phyloP scores from a whole-genome alignment of 2,888 invertebrate species.

The Lepidocyrtinus sp. region DNA sequence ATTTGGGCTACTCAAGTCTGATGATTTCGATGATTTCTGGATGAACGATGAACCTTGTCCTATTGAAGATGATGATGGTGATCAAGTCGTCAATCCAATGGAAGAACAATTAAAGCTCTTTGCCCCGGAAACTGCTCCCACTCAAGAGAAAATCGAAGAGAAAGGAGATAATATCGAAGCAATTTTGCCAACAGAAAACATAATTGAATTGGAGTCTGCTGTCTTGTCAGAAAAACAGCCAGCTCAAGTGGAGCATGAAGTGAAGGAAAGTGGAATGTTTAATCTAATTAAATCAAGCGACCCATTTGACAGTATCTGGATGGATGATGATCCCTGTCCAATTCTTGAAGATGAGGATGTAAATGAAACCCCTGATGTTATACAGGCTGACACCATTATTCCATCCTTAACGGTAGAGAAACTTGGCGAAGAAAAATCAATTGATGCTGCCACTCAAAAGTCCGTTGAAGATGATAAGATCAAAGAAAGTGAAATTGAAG shows the following conservation, averaged over 20 bases:
- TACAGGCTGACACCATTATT: background rate
- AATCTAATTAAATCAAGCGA: slow-evolving; percentile 45
- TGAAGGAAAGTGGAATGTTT: slow-evolving; percentile 21
- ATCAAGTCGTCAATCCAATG: slow-evolving; percentile 31
- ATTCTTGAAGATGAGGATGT: slow-evolving; percentile 54
- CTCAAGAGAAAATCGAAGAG: background rate
- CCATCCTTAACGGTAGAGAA: background rate
- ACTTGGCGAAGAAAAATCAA: too few relatives aligned
- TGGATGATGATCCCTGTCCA: slow-evolving; percentile 59
- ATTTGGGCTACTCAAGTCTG: slow-evolving; percentile 20
- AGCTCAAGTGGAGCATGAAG: slow-evolving; percentile 17
- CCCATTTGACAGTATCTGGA: slow-evolving; percentile 50
- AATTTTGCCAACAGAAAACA: too few relatives aligned
- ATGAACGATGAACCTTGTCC: slow-evolving; percentile 59
- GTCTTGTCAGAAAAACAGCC: background rate
- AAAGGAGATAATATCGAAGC: too few relatives aligned
- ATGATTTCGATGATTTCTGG: slow-evolving; percentile 44
- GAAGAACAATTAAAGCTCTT: slow-evolving; percentile 48
- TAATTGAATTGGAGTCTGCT: background rate
- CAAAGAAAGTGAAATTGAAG: background rate
- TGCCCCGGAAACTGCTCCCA: slow-evolving; percentile 37
- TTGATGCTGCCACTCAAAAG: background rate
- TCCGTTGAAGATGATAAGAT: background rate
- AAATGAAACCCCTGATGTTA: background rate
- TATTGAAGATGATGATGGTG: slow-evolving; percentile 50